phyloP scores from a whole-genome alignment of 2,113 vertebrate species.

The Aleadryas rufinucha region DNA sequence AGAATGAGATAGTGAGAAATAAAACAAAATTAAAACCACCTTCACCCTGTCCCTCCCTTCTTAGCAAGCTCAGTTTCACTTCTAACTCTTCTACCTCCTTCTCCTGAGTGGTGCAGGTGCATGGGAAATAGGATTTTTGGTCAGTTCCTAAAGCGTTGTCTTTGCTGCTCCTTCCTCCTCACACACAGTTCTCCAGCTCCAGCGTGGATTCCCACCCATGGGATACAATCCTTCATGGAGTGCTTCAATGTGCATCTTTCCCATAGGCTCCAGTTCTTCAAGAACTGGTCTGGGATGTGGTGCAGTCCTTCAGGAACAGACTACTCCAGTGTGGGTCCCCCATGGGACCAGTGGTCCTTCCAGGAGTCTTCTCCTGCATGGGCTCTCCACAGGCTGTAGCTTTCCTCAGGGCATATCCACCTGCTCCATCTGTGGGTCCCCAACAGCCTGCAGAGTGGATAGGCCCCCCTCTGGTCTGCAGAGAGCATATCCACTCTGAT shows the following conservation, averaged over 20 bases:
- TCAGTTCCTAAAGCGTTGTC: rapidly evolving
- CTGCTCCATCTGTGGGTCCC: not conserved
- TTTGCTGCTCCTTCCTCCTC: not conserved
- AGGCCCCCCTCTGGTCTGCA: no score
- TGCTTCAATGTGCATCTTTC: rapidly evolving
- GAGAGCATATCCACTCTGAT: no score
- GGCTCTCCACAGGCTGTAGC: not conserved
- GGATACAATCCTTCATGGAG: not conserved
- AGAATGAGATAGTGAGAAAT: not conserved
- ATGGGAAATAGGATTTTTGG: not conserved
- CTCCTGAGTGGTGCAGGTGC: not conserved
- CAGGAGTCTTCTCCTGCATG: not conserved
- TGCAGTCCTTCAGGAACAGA: not conserved
- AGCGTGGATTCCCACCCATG: not conserved
- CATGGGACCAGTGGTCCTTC: not conserved
- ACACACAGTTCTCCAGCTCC: not conserved
- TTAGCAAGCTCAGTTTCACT: not conserved
- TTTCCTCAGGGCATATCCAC: not conserved
- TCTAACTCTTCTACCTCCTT: not conserved
- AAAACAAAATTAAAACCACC: not conserved
- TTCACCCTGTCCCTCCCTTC: not conserved
- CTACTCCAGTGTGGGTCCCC: rapidly evolving
- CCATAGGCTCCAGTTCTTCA: not conserved
- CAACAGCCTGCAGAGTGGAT: no score
- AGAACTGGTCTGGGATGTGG: not conserved